phyloP scores from a whole-genome alignment of 2,797 vertebrate genomes.

The Miichthys miiuy region DNA sequence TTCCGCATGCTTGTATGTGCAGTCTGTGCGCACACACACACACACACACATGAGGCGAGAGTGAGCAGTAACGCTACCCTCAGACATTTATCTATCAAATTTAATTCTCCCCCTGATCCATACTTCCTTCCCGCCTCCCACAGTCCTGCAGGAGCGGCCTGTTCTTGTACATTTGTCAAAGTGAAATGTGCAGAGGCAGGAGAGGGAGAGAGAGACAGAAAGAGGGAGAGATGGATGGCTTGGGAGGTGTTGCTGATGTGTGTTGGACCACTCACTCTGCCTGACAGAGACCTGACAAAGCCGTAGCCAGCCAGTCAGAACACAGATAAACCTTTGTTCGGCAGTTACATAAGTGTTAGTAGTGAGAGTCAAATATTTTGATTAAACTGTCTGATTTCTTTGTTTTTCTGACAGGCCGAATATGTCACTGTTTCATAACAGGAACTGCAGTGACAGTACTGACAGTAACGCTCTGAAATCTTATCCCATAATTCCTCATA shows the following conservation, averaged over 20 bases:
- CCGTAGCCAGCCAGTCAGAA: constrained; percentile 52
- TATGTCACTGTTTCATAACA: constrained; percentile 50
- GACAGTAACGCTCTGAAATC: constrained; percentile 35
- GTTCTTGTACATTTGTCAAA: constrained; percentile 84
- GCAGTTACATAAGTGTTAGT: constrained; percentile 46
- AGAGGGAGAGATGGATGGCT: constrained; percentile 66
- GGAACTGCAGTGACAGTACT: constrained; percentile 33
- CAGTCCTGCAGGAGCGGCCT: constrained; percentile 74
- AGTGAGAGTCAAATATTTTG: constrained; percentile 60
- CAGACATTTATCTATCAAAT: constrained; percentile 80
- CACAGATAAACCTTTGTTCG: constrained; percentile 60
- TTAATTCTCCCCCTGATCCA: constrained; percentile 71
- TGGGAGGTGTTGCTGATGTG: constrained; percentile 73
- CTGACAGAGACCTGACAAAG: constrained; percentile 71
- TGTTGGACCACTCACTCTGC: constrained; percentile 64
- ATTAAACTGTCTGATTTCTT: constrained; percentile 57
- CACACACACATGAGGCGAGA: constrained; percentile 32
- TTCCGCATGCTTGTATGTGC: constrained; percentile 19
- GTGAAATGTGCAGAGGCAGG: constrained; percentile 75
- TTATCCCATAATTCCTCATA: constrained; percentile 46
- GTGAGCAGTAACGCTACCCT: constrained; percentile 66
- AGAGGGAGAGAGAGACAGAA: constrained; percentile 46
- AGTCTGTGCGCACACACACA: constrained; percentile 17
- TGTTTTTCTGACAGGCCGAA: constrained; percentile 48
- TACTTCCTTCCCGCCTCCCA: constrained; percentile 71